phyloP scores from a whole-genome alignment of 35 echinoderm and acorn worm species.

The Hemicentrotus pulcherrimus region DNA sequence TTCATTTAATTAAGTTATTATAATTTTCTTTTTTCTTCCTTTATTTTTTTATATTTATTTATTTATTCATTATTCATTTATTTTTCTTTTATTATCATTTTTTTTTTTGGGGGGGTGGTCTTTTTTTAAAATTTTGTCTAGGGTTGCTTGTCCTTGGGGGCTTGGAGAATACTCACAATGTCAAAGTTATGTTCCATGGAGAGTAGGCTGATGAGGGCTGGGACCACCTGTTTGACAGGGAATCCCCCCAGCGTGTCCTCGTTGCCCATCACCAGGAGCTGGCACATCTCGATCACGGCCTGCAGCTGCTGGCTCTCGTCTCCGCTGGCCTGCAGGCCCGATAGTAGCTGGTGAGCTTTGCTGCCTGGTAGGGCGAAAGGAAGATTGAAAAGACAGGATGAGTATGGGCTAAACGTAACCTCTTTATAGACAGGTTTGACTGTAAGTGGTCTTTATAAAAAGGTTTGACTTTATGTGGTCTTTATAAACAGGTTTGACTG shows the following conservation, averaged over 20 bases:
- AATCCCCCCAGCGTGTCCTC: slow-evolving; percentile 98
- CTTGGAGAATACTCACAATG: slow-evolving; percentile 67
- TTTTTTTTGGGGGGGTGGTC: too few species aligned
- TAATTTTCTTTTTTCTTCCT: too few species aligned
- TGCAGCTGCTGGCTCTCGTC: slow-evolving; percentile 99
- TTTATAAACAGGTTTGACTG: too few species aligned
- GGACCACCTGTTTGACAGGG: slow-evolving; percentile 97
- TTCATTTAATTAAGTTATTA: too few species aligned
- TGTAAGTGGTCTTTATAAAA: too few species aligned
- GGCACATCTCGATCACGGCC: slow-evolving; percentile 98
- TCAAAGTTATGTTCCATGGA: slow-evolving; percentile 99
- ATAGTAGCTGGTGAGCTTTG: slow-evolving; percentile 92
- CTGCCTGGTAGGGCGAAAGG: slow-evolving; percentile 59
- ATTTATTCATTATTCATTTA: too few species aligned
- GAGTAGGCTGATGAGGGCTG: slow-evolving; percentile 87
- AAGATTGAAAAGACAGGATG: background rate
- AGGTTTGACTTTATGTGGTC: too few species aligned
- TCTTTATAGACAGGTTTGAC: too few species aligned
- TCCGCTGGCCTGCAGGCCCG: slow-evolving; percentile 86
- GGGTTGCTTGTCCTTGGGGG: background rate
- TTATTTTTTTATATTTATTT: too few species aligned
- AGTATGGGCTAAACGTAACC: too few species aligned
- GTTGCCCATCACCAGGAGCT: slow-evolving; percentile 97
- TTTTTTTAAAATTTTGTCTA: too few species aligned
- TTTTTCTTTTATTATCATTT: too few species aligned